These are phyloP conservation scores for Tapirus terrestris DNA, from an alignment of 2,113 vertebrate genomes.

Conservation along the genomic window DNA sequence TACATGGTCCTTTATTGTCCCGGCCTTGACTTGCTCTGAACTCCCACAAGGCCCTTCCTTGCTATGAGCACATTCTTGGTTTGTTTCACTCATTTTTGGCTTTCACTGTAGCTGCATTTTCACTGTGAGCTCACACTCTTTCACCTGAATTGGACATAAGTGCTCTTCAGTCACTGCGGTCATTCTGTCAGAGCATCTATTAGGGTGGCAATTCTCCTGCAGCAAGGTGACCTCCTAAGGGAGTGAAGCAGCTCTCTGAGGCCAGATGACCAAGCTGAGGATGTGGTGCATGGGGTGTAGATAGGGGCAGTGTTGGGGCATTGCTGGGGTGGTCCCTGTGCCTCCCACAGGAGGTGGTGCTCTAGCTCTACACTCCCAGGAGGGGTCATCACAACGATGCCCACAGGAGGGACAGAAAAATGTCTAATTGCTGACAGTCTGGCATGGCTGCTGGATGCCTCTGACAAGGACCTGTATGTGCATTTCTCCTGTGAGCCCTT, in stretches of 20 bases:
- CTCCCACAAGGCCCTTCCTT: not conserved
- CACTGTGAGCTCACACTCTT: not conserved
- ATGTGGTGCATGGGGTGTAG: no score
- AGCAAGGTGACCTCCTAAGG: not conserved
- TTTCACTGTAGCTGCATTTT: not conserved
- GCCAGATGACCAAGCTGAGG: not conserved
- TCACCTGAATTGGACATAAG: not conserved
- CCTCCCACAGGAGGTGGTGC: not conserved
- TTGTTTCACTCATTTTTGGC: no score
- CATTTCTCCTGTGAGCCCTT: not conserved
- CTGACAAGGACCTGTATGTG: not conserved
- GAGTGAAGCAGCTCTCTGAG: no score
- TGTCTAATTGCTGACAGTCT: not conserved
- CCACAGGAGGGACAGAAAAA: not conserved
- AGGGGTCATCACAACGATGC: not conserved
- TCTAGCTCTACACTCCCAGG: no score
- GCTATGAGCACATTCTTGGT: no score
- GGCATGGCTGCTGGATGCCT: not conserved
- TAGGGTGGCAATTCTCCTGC: not conserved
- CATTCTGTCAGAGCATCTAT: not conserved
- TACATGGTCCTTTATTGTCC: accelerated
- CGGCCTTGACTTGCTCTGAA: not conserved
- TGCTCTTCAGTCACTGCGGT: not conserved
- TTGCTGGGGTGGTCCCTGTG: not conserved
- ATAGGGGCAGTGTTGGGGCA: accelerated